Evolutionary conservation across 2,888 invertebrate genomes (phyloP), one percentile per base, ranked within the genome.

Genomic region (Caenorhabditis wallacei): DNA sequence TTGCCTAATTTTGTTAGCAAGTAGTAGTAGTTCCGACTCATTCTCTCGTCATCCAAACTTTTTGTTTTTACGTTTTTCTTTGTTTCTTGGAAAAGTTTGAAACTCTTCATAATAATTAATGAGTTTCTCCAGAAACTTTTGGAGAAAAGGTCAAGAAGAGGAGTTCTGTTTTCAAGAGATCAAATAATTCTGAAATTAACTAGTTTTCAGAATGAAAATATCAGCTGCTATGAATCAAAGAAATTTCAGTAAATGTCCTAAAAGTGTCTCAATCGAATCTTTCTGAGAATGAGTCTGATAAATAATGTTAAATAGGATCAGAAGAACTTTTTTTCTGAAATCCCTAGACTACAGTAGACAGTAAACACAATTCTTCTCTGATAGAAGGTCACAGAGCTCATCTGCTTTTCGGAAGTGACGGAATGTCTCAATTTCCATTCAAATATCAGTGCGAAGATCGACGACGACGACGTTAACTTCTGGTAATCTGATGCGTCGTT

Each of bases 381-480:
- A 54, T 26, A 24, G 11, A 57, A 61, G 22, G 61, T 35, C 51
- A 43, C 20, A 26, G 51, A 51, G 59, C 61, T 54, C 72, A 40
- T 51, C 63, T 30, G 22, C 61, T 51, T 51, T 54, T 74, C 74
- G 74, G 74, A 74, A 64, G 53, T 74, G 74, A 74, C 74, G 74
- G 74, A 8, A 30, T 3, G 13, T 35, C 48, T 30, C 24, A 30
- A n/a, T 35, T 22, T 43, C 24, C 64, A 64, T 64, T 64, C 56
- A 64, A 35, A 64, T 74, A 56, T 46, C 72, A 74, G 72, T 63
- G 72, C 72, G 64, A 64, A 74, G 74, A 64, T 74, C 74, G 56
- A 43, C 43, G 61, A 59, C 59, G 16, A 43, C 59, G 35, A 18
- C 35, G 35, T 57, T 57, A 30, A 20, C 69, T 56, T 26, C 16